Conservation (phyloP, 2,888 invertebrate genomes). For the Phengaris arion region DNA sequence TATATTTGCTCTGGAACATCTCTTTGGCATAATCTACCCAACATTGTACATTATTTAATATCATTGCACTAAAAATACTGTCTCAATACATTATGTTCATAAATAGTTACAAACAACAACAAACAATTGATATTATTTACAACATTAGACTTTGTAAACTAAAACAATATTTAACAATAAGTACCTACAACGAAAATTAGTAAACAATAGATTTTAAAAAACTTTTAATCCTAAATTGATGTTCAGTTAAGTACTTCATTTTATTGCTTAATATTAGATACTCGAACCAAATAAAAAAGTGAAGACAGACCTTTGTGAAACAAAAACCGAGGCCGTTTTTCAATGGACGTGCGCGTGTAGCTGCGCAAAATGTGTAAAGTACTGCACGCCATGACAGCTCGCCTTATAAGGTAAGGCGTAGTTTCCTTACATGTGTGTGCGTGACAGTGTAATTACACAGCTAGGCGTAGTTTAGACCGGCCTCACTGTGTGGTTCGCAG, state of each 20-base stretch:
- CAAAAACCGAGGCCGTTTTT: too few species aligned
- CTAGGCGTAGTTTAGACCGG: too few species aligned
- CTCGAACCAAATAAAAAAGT: too few species aligned
- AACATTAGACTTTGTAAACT: constrained; percentile 50
- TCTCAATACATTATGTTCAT: constrained; percentile 38
- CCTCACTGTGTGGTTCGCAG: too few species aligned
- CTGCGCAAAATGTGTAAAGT: too few species aligned
- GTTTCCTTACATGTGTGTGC: too few species aligned
- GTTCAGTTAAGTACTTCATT: neutral
- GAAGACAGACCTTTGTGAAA: too few species aligned
- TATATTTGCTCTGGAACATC: constrained; percentile 62
- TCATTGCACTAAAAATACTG: constrained; percentile 75
- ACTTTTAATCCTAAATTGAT: neutral
- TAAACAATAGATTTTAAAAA: neutral
- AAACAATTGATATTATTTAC: constrained; percentile 48
- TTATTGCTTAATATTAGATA: neutral
- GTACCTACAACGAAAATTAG: constrained; percentile 27
- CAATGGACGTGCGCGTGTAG: too few species aligned
- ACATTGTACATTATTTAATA: constrained; percentile 44
- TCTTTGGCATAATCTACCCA: constrained; percentile 75
- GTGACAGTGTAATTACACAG: too few species aligned
- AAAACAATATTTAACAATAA: constrained; percentile 38
- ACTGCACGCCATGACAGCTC: too few species aligned
- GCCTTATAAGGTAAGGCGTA: too few species aligned
- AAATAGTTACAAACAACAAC: constrained; percentile 41